A percentile compares a stretch with the other conserved stretches of the same genome.
These are phyloP conservation scores for Eremophila alpestris DNA, from an alignment of 2,797 vertebrate genomes.

Conservation along the genomic window DNA sequence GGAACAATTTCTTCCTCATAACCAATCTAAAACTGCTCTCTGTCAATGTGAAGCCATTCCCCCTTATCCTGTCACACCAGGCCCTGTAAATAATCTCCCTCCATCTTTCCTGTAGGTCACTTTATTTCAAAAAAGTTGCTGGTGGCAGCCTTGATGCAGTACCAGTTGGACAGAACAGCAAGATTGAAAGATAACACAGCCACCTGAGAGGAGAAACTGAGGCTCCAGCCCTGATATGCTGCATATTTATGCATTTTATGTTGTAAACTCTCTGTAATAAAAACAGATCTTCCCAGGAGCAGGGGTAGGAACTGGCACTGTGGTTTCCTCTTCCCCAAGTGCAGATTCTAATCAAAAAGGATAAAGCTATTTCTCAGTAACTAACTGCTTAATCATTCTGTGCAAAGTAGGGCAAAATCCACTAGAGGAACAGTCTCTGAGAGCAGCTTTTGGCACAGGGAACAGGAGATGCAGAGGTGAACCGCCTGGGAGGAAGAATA, in stretches of 20 bases:
- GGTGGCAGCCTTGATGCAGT: background rate
- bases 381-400: background rate
- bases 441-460: background rate
- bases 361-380: background rate
- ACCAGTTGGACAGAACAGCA: background rate
- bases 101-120: background rate
- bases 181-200: background rate
- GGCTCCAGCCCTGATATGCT: background rate
- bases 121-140: background rate
- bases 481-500: background rate
- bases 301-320: background rate
- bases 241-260: background rate
- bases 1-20: background rate
- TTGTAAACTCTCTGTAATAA: background rate
- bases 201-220: background rate
- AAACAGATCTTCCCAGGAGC: background rate
- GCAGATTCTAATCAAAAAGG: background rate
- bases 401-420: background rate
- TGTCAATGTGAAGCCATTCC: background rate
- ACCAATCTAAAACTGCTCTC: rapidly evolving
- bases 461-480: background rate
- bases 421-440: background rate
- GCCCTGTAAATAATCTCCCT: background rate
- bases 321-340: background rate
- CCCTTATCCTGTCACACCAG: background rate